Base-by-base conservation (phyloP, 2,113 vertebrate genomes). In the Cyprinodon variegatus region DNA sequence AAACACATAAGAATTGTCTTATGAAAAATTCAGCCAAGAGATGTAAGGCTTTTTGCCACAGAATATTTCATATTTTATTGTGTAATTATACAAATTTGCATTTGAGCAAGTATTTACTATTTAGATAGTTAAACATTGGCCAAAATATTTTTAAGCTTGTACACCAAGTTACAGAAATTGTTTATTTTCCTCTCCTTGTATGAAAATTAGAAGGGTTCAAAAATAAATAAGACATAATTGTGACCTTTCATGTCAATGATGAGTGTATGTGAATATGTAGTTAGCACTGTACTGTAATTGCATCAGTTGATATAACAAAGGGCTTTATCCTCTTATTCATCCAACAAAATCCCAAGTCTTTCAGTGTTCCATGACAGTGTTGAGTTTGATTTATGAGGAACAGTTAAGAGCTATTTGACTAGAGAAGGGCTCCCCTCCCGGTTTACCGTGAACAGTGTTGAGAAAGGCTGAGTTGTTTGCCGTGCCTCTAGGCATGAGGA, bases 401-500 rank as follows among this genome's bases (percentile, higher is more conserved):
- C 60, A 72, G 84, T 64, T 78, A 65, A 83, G 74, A 85, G 80
- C 77, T 83, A 92, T 91, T 89, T 91, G 83, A 90, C 91, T 89
- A 70, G 86, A 83, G 86, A 89, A 91, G 81, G 71, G 86, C 82
- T 81, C 78, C 82, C 79, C 79, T 82, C 82, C 84, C 57, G 72
- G 79, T 78, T 73, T 68, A 81, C 87, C 74, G 83, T 75, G 85
- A 81, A 74, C 77, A 68, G 74, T 72, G 86, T 82, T 76, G 85
- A 83, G 67, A 74, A 82, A 84, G 82, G 79, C 79, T 81, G 88
- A 84, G 77, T 78, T 88, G 89, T 90, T 89, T 86, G 85, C 84
- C 81, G 81, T 82, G 84, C 85, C 87, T 92, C 86, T 83, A 77
- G 90, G 86, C 82, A 77, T 86, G 85, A 87, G 86, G 88, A 91